Evolutionary conservation across 2,888 invertebrate genomes (phyloP), one percentile per base, ranked within the genome.

Genomic region (Invenusta paracnida): DNA sequence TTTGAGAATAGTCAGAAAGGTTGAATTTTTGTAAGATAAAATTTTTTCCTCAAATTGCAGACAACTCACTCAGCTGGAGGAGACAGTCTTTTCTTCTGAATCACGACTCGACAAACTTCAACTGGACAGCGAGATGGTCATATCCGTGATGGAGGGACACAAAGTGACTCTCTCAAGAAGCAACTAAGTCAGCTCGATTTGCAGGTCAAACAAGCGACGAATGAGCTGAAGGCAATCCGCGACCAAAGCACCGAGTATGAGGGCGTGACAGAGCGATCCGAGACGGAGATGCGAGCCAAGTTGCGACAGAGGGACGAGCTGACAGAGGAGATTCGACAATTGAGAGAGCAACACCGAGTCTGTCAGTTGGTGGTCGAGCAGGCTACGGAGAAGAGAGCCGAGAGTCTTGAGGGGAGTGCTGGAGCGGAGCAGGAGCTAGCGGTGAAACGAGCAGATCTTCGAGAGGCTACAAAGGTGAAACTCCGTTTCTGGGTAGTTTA

Each of bases 301-400:
- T 89, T 90, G 86, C 88, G 88, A 29, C 89, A 90, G 86, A 88
- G 89, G 87, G 90, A 89, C 13, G 89, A 89, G 1, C 85, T 89
- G 27, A 89, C 89, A 31, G 87, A 88, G 25, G 89, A 89, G 85
- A 88, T 88, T 27, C 85, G 88, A 1, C 85, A 87, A 31, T 87
- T 89, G 85, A 88, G 89, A 88, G 89, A 89, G 86, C 89, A 90
- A 17, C 87, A 89, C 73, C 89, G 88, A 86, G 89, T 89, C 88
- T 88, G 89, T 0, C 88, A 88, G 82, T 88, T 89, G 83, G 89
- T 89, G 30, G 88, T 89, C 13, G 89, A 89, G 82, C 88, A 89
- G 83, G 90, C 89, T 86, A 89, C 89, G 86, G 87, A 85, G 73
- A 89, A 88, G 86, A 86, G 89, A 2, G 88, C 88, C 73, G 88